phyloP scores from a whole-genome alignment of 1,140 invertebrate genomes.

The Magallana ariakensis region DNA sequence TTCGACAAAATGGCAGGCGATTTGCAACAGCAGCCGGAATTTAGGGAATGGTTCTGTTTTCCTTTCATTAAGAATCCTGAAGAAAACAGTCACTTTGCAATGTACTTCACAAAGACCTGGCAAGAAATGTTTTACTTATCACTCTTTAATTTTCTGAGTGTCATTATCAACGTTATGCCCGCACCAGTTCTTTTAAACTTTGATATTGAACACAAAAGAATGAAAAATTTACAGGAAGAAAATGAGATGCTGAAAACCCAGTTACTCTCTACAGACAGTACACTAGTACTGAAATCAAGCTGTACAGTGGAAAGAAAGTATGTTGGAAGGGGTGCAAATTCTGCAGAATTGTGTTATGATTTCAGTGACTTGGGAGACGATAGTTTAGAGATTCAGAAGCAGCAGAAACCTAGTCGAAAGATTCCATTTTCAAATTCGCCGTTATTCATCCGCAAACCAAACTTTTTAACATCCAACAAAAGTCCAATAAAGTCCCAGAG shows the following conservation, averaged over 20 bases:
- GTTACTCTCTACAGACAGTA: slow-evolving; percentile 56
- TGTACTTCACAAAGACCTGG: slow-evolving; percentile 96
- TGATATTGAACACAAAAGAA: slow-evolving; percentile 89
- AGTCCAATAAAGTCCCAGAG: background rate
- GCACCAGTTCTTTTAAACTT: slow-evolving; percentile 91
- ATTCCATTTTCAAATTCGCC: slow-evolving; percentile 65
- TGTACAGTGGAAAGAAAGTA: background rate
- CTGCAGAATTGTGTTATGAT: slow-evolving; percentile 72
- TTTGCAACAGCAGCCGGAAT: slow-evolving; percentile 92
- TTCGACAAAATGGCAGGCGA: slow-evolving; percentile 93
- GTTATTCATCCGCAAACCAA: slow-evolving; percentile 8
- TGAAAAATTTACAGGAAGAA: slow-evolving; percentile 91
- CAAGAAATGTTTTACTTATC: slow-evolving; percentile 96
- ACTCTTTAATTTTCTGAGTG: slow-evolving; percentile 94
- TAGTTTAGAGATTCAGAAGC: slow-evolving; percentile 62
- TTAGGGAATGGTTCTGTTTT: slow-evolving; percentile 99
- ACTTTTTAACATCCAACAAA: slow-evolving; percentile 3
- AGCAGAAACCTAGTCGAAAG: slow-evolving; percentile 62
- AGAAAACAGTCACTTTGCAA: slow-evolving; percentile 91
- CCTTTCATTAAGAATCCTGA: slow-evolving; percentile 95
- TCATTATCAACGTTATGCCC: slow-evolving; percentile 84
- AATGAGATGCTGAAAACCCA: slow-evolving; percentile 82
- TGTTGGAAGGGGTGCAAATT: slow-evolving; percentile 49
- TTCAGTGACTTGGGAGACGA: slow-evolving; percentile 73
- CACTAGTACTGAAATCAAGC: background rate